phyloP scores from a whole-genome alignment of 1,140 invertebrate genomes.

The Pogonognathellus flavescens region DNA sequence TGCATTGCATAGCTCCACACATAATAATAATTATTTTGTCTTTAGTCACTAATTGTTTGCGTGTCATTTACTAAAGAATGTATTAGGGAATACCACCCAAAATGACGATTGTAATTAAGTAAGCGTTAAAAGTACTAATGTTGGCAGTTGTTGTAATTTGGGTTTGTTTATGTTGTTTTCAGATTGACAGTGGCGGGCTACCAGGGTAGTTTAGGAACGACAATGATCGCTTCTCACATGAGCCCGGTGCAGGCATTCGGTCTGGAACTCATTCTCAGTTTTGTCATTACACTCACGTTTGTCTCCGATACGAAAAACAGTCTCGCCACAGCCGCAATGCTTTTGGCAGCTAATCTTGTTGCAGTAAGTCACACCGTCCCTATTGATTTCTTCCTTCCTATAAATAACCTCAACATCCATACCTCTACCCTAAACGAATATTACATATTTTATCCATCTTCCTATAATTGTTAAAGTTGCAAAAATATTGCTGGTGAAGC shows the following conservation, averaged over 20 bases:
- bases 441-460: too few species aligned
- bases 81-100: too few species aligned
- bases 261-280: slow-evolving; percentile 72
- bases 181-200: slow-evolving; percentile 69
- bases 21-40: too few species aligned
- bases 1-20: too few species aligned
- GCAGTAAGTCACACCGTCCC: slow-evolving; percentile 58
- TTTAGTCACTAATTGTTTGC: too few species aligned
- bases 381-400: too few species aligned
- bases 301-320: slow-evolving; percentile 71
- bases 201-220: slow-evolving; percentile 68
- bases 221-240: slow-evolving; percentile 66
- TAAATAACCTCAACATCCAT: too few species aligned
- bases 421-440: too few species aligned
- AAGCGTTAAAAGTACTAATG: neutral
- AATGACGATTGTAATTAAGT: neutral
- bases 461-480: too few species aligned
- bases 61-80: too few species aligned
- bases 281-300: slow-evolving; percentile 72
- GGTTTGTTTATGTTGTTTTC: slow-evolving; percentile 61
- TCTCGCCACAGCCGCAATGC: slow-evolving; percentile 59
- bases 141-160: neutral
- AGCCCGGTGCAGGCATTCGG: slow-evolving; percentile 70
- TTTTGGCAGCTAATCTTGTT: slow-evolving; percentile 65
- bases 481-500: too few species aligned